Conservation (phyloP, 2,888 invertebrate genomes). For the Teinopalpus imperialis region DNA sequence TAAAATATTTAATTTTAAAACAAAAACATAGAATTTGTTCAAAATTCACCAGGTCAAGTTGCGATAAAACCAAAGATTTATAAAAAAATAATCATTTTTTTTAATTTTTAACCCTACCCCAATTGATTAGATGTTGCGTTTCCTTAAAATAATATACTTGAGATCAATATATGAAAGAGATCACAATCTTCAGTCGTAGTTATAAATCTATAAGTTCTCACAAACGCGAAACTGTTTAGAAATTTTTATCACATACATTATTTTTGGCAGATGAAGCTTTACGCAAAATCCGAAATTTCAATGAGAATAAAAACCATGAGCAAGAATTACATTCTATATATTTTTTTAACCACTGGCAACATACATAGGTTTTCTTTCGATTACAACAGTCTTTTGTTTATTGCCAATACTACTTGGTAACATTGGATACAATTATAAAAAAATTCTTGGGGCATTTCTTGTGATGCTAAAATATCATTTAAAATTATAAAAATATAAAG, state of each 20-base stretch:
- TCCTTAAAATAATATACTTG: constrained; percentile 54
- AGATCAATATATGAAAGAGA: constrained; percentile 71
- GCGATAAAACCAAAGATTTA: constrained; percentile 9
- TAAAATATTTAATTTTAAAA: constrained; percentile 2
- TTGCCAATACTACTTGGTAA: constrained; percentile 26
- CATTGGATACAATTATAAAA: constrained; percentile 19
- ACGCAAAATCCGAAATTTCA: constrained; percentile 21
- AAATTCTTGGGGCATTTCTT: constrained; percentile 11
- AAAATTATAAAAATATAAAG: constrained; percentile 24
- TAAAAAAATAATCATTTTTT: too few relatives aligned
- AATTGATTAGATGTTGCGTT: constrained; percentile 21
- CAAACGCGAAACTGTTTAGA: constrained; percentile 25
- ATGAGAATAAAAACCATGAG: constrained; percentile 14
- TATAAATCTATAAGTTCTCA: constrained; percentile 27
- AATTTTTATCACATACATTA: constrained; percentile 38
- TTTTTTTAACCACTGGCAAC: constrained; percentile 15
- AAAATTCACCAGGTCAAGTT: constrained; percentile 8
- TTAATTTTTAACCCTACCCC: constrained; percentile 1
- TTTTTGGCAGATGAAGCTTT: constrained; percentile 45
- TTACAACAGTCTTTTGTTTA: constrained; percentile 26
- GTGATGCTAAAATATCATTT: constrained; percentile 25
- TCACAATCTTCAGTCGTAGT: constrained; percentile 68
- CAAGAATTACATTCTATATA: constrained; percentile 13
- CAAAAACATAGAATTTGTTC: too few relatives aligned
- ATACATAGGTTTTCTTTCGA: constrained; percentile 9